These are phyloP conservation scores for Eumerus sabulonum DNA, from an alignment of 2,888 invertebrate species.

Conservation along the genomic window DNA sequence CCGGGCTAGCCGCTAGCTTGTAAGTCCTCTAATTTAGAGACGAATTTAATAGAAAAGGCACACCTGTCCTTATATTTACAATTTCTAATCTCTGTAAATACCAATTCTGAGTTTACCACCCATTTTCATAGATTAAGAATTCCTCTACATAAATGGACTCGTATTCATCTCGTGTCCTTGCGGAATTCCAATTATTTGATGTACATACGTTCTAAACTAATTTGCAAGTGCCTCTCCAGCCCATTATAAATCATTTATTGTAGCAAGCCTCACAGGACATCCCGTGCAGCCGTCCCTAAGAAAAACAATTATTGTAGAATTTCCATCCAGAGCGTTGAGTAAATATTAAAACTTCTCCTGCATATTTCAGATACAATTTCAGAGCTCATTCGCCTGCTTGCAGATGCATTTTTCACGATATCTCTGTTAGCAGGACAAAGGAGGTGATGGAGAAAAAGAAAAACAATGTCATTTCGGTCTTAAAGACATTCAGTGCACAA, in stretches of 20 bases:
- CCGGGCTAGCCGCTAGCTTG: too few species aligned
- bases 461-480: constrained; percentile 28
- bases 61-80: too few species aligned
- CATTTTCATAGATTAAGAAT: too few species aligned
- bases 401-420: constrained; percentile 19
- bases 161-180: too few species aligned
- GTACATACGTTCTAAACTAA: too few species aligned
- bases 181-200: too few species aligned
- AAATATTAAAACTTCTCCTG: constrained; percentile 25
- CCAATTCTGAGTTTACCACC: too few species aligned
- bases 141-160: too few species aligned
- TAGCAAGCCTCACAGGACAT: constrained; percentile 18
- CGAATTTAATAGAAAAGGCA: too few species aligned
- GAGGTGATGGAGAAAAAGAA: constrained; percentile 11
- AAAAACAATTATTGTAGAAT: constrained; percentile 22
- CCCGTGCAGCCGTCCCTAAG: constrained; percentile 18
- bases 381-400: constrained; percentile 5
- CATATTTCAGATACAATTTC: constrained; percentile 7
- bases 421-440: constrained; percentile 11
- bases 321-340: constrained; percentile 5
- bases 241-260: constrained; percentile 40
- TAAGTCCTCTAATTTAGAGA: too few species aligned
- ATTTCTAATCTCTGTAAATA: too few species aligned
- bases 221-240: constrained; percentile 4
- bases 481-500: constrained; percentile 11